Conservation (phyloP, 1,140 invertebrate genomes). For the Anastatus disparis region DNA sequence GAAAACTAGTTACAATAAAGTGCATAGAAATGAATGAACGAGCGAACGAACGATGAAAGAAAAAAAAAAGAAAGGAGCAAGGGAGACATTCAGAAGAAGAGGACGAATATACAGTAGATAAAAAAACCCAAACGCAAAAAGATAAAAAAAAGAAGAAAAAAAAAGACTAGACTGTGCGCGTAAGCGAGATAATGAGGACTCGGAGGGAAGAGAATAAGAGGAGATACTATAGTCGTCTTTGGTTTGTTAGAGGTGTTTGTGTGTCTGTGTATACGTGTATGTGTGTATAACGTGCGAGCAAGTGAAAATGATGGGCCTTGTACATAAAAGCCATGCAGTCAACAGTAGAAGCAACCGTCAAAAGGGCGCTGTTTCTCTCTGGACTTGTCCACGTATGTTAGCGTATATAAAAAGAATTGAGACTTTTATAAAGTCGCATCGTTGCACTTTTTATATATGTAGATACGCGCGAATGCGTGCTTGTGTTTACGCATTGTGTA, state of each 20-base stretch:
- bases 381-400: background rate
- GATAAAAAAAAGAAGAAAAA: background rate
- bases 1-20: slow-evolving; percentile 7
- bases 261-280: too few species aligned
- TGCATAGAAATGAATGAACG: too few species aligned
- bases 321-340: background rate
- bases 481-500: too few species aligned
- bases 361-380: background rate
- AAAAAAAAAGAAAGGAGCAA: too few species aligned
- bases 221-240: background rate
- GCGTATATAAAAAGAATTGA: background rate
- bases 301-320: slow-evolving; percentile 10
- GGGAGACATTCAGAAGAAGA: too few species aligned
- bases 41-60: too few species aligned
- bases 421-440: too few species aligned
- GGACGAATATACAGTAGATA: too few species aligned
- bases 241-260: too few species aligned
- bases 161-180: background rate
- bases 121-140: too few species aligned
- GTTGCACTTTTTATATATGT: too few species aligned
- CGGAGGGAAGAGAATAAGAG: background rate
- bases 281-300: background rate
- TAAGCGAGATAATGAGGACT: background rate
- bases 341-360: background rate
- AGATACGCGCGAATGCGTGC: too few species aligned